These are phyloP conservation scores for Todus mexicanus DNA, from an alignment of 2,797 vertebrate genomes.

Conservation along the genomic window DNA sequence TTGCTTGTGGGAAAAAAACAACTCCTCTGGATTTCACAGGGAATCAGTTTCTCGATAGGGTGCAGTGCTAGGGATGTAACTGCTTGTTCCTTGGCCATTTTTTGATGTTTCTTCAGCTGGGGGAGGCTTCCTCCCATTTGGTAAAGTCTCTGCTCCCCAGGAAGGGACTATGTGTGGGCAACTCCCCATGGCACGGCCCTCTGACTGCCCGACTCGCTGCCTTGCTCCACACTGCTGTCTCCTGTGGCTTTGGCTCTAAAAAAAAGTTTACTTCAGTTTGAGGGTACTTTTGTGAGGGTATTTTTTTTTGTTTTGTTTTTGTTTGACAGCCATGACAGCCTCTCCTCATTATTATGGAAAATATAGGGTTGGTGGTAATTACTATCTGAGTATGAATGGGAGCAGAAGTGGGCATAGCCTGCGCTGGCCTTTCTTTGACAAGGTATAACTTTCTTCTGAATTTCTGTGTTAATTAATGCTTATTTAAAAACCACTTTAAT, in stretches of 20 bases:
- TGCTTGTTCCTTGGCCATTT: not conserved
- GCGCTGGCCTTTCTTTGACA: slow-evolving; percentile 87
- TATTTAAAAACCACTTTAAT: slow-evolving; percentile 87
- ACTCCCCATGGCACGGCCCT: not conserved
- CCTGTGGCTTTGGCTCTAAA: not conserved
- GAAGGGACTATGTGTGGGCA: not conserved
- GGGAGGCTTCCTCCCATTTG: not conserved
- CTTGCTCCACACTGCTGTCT: not conserved
- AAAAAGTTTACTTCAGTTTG: slow-evolving; percentile 75
- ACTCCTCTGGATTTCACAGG: not conserved
- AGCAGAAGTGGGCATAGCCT: slow-evolving; percentile 84
- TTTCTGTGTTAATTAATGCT: slow-evolving; percentile 88
- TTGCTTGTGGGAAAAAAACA: not conserved
- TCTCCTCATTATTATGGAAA: slow-evolving; percentile 91
- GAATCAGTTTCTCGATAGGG: not conserved
- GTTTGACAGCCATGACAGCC: slow-evolving; percentile 85
- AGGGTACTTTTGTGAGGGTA: slow-evolving; percentile 66
- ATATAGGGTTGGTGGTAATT: slow-evolving; percentile 91
- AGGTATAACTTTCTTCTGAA: slow-evolving; percentile 89
- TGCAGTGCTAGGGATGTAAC: not conserved
- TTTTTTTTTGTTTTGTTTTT: slow-evolving; percentile 74
- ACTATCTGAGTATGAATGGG: slow-evolving; percentile 86
- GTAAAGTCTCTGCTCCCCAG: not conserved
- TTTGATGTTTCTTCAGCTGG: not conserved
- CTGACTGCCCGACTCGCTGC: not conserved